phyloP scores from a whole-genome alignment of 2,888 invertebrate species.

The Fabriciana adippe region DNA sequence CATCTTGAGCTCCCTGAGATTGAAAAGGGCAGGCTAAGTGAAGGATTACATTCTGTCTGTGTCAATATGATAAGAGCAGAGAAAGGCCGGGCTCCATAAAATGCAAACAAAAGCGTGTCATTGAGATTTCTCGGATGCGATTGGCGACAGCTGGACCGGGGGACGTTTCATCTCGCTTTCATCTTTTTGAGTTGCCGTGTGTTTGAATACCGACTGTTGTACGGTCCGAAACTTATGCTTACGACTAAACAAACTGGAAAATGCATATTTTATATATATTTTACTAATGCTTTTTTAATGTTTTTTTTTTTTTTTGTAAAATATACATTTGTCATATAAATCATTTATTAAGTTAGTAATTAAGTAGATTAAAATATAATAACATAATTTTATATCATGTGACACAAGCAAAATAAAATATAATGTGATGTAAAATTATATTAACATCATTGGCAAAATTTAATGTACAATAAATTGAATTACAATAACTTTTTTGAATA shows the following conservation, averaged over 20 bases:
- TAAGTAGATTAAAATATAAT: too few species aligned
- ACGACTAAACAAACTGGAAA: not conserved
- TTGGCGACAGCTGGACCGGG: conserved; percentile 55
- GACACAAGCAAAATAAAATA: too few species aligned
- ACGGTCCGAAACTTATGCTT: conserved; percentile 28
- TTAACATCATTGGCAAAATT: too few species aligned
- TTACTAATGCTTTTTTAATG: too few species aligned
- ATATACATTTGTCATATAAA: too few species aligned
- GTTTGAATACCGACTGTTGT: conserved; percentile 46
- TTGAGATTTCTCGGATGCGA: conserved; percentile 62
- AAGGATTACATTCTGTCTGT: conserved; percentile 69
- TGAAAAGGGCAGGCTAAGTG: conserved; percentile 62
- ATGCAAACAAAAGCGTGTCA: conserved; percentile 63
- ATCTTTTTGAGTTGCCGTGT: conserved; percentile 45
- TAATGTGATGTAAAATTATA: too few species aligned
- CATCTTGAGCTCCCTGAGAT: conserved; percentile 48
- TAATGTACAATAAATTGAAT: not conserved
- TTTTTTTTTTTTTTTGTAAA: too few species aligned
- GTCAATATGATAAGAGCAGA: conserved; percentile 75
- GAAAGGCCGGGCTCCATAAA: conserved; percentile 62
- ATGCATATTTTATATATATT: too few species aligned
- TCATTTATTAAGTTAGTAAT: too few species aligned
- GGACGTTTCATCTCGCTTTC: conserved; percentile 45
- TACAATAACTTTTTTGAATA: not conserved
- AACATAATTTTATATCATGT: too few species aligned